Conservation (phyloP, 2,113 vertebrate species). For the Alaudala cheleensis region DNA sequence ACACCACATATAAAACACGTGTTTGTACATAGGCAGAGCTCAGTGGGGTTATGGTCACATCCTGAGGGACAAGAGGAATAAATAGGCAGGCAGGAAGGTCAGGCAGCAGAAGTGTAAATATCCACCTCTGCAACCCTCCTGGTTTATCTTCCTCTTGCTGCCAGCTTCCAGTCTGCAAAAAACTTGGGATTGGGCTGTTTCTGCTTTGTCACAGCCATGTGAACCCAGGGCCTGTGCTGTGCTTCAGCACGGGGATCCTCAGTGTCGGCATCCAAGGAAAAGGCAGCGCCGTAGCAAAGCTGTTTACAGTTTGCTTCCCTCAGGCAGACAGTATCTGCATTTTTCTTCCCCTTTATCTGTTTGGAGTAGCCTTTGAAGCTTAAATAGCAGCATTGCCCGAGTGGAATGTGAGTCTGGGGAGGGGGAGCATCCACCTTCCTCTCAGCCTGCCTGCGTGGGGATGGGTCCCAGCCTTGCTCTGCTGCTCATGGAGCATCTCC, state of each 20-base stretch:
- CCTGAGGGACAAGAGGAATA: constrained; percentile 27
- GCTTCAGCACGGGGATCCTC: neutral
- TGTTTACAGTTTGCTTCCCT: constrained; percentile 25
- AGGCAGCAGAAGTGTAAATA: constrained; percentile 33
- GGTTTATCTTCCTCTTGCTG: neutral
- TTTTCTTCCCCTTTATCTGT: constrained; percentile 33
- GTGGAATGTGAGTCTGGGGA: neutral
- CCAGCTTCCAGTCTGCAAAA: neutral
- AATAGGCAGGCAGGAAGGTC: constrained; percentile 5
- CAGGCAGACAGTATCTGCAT: constrained; percentile 1
- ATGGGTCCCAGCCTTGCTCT: neutral
- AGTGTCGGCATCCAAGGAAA: neutral
- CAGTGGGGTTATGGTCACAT: neutral
- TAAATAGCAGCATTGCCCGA: neutral
- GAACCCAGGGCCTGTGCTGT: neutral
- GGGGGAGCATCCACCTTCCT: neutral
- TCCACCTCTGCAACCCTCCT: neutral
- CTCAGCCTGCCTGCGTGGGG: rapidly evolving
- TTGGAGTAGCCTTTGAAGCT: constrained; percentile 46
- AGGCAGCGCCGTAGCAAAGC: neutral
- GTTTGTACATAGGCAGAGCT: neutral
- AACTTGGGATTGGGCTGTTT: neutral
- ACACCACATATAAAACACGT: neutral
- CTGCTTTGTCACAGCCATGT: rapidly evolving
- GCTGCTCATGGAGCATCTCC: neutral